Evolutionary conservation across 64 coral and sea anemone species (phyloP).

Genomic region (Hydrozoanthus tunicans): DNA sequence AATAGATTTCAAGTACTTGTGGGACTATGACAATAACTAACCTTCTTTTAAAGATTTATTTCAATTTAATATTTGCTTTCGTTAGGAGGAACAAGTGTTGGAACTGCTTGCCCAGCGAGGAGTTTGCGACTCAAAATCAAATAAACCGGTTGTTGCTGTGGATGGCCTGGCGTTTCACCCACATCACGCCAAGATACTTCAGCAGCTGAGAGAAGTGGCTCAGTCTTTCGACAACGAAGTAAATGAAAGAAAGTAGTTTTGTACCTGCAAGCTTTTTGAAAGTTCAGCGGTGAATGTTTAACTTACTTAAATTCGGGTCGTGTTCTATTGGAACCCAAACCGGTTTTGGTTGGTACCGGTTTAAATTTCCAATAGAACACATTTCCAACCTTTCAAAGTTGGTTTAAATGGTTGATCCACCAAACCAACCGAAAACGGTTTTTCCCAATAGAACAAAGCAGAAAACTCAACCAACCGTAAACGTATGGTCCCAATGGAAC

Average conservation of each 20-base stretch:
- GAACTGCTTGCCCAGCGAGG: conserved; percentile 58
- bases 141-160: conserved; percentile 66
- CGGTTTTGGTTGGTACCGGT: too few species aligned
- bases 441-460: too few species aligned
- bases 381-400: too few species aligned
- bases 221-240: not conserved
- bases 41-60: not conserved
- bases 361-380: too few species aligned
- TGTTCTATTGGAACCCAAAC: too few species aligned
- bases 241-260: not conserved
- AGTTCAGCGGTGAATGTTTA: too few species aligned
- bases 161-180: conserved; percentile 82
- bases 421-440: too few species aligned
- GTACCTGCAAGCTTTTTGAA: not conserved
- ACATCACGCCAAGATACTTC: conserved; percentile 64
- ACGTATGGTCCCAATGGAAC: too few species aligned
- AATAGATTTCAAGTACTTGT: not conserved
- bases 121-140: conserved; percentile 68
- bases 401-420: too few species aligned
- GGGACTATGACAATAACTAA: not conserved
- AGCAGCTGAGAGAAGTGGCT: conserved; percentile 37
- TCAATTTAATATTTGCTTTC: not conserved
- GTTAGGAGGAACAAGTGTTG: conserved; percentile 78
- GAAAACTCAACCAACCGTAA: too few species aligned
- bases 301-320: too few species aligned